Evolutionary conservation across 2,797 vertebrate species (phyloP).

Genomic region (Ctenochaetus hawaiiensis): DNA sequence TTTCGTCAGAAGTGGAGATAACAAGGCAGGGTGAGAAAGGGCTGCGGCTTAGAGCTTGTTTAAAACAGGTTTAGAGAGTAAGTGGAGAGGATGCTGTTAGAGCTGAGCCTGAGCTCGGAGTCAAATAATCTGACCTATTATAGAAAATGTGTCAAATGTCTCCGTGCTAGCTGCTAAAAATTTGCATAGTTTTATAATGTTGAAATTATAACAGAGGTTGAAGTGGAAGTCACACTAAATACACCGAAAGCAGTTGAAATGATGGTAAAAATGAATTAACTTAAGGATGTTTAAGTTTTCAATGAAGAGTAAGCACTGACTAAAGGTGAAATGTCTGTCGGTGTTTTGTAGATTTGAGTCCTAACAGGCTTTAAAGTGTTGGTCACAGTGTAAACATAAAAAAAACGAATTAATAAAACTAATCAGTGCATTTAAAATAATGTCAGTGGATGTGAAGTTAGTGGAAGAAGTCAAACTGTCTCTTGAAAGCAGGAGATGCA

Average conservation of each 20-base stretch:
- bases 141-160: not conserved
- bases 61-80: conserved; percentile 48
- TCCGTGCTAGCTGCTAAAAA: not conserved
- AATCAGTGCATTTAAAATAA: no score
- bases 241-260: not conserved
- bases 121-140: conserved; percentile 58
- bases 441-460: no score
- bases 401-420: no score
- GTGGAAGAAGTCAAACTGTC: no score
- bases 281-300: not conserved
- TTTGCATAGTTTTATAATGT: not conserved
- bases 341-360: no score
- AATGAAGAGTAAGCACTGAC: not conserved
- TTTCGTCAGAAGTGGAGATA: conserved; percentile 53
- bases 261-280: not conserved
- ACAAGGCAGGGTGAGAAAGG: conserved; percentile 26
- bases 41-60: conserved; percentile 42
- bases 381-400: no score
- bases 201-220: not conserved
- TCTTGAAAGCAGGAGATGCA: no score
- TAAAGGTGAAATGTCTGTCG: not conserved
- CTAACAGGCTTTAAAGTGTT: no score
- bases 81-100: conserved; percentile 62
- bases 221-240: not conserved
- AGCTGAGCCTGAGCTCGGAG: conserved; percentile 57